These are phyloP conservation scores for Xestia xanthographa DNA, from an alignment of 2,888 invertebrate species.

Conservation along the genomic window DNA sequence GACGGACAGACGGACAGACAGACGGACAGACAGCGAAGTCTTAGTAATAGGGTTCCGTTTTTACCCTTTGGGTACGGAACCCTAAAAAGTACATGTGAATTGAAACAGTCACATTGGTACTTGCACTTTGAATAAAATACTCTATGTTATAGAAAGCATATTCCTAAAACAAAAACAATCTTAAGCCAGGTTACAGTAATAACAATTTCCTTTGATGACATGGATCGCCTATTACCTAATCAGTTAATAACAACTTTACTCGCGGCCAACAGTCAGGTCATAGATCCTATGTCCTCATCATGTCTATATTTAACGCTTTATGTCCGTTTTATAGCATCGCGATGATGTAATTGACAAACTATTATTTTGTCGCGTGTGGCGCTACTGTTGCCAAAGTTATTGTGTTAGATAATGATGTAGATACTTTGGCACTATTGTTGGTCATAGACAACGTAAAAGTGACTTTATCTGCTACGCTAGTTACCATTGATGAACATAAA, in stretches of 20 bases:
- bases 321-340: slow-evolving; percentile 28
- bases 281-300: slow-evolving; percentile 60
- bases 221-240: slow-evolving; percentile 26
- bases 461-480: too few relatives aligned
- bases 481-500: background rate
- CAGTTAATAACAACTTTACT: slow-evolving; percentile 15
- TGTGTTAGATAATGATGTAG: background rate
- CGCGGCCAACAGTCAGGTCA: slow-evolving; percentile 44
- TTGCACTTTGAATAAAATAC: too few relatives aligned
- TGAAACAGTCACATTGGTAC: too few relatives aligned
- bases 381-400: slow-evolving; percentile 7
- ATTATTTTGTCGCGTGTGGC: slow-evolving; percentile 16
- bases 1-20: too few relatives aligned
- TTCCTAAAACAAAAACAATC: background rate
- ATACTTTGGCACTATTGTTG: background rate
- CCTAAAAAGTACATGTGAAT: too few relatives aligned
- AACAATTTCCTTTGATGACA: slow-evolving; percentile 5
- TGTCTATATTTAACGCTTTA: slow-evolving; percentile 54
- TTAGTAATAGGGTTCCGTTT: too few relatives aligned
- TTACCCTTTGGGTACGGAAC: too few relatives aligned
- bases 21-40: too few relatives aligned
- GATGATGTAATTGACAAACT: slow-evolving; percentile 50
- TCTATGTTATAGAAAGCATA: background rate
- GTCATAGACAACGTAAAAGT: background rate
- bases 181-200: too few relatives aligned